phyloP scores from a whole-genome alignment of 2,113 vertebrate species.

The Zosterops pallidus region DNA sequence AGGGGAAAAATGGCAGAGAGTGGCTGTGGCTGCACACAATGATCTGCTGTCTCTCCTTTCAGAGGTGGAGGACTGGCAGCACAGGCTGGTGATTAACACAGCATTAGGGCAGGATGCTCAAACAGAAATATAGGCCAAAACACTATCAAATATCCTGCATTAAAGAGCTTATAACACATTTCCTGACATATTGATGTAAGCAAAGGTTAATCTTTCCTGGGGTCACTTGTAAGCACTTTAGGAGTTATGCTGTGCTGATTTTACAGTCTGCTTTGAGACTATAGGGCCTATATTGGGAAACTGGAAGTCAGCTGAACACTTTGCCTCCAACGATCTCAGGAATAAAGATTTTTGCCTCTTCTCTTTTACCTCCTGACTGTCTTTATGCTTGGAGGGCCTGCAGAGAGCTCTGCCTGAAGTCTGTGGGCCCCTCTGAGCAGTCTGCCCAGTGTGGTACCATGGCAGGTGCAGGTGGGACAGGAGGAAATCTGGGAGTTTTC shows the following conservation, averaged over 20 bases:
- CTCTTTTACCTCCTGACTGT: neutral
- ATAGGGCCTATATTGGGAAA: neutral
- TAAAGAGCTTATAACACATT: neutral
- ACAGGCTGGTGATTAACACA: neutral
- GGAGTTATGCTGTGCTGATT: neutral
- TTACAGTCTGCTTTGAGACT: neutral
- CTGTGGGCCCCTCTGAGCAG: accelerated
- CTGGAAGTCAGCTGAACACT: neutral
- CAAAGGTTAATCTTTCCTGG: neutral
- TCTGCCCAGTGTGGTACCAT: neutral
- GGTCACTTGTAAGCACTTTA: neutral
- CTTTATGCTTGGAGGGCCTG: neutral
- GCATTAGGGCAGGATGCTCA: neutral
- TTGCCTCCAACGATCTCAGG: neutral
- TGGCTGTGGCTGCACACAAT: neutral
- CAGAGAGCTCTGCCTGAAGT: neutral
- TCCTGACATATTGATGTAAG: neutral
- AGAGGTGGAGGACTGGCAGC: neutral
- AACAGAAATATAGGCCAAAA: neutral
- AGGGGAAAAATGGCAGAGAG: neutral
- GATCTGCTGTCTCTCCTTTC: neutral
- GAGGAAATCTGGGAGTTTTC: neutral
- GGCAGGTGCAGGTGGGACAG: neutral
- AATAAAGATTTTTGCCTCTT: neutral
- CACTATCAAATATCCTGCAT: neutral